Percentiles rank a stretch among this genome's conserved stretches.
phyloP scores from a whole-genome alignment of 2,888 invertebrate species.

The Drosophila tripunctata region DNA sequence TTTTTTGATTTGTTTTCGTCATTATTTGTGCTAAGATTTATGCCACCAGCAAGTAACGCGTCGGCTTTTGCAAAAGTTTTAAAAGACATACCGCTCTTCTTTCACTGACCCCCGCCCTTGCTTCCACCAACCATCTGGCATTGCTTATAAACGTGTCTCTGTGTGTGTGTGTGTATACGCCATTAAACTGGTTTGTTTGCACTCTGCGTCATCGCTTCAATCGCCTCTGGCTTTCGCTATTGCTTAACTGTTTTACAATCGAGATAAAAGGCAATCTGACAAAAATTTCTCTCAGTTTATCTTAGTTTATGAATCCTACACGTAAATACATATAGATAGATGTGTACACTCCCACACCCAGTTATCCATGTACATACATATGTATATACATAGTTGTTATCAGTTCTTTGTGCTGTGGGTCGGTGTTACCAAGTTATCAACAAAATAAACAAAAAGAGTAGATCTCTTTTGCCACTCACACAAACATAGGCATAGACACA shows the following conservation, averaged over 20 bases:
- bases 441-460: background rate
- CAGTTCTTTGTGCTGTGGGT: constrained; percentile 13
- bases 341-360: background rate
- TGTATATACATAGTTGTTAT: constrained; percentile 21
- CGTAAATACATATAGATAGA: background rate
- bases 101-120: background rate
- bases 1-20: constrained; percentile 14
- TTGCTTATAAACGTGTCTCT: no score
- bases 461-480: background rate
- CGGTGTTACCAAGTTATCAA: constrained; percentile 21
- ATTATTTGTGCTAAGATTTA: constrained; percentile 49
- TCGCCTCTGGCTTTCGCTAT: constrained; percentile 20
- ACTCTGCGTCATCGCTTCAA: constrained; percentile 38
- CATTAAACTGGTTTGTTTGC: constrained; percentile 72
- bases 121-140: background rate
- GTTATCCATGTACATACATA: background rate
- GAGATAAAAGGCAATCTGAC: constrained; percentile 33
- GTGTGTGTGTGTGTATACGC: constrained; percentile 32
- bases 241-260: constrained; percentile 21
- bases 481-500: background rate
- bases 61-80: constrained; percentile 67
- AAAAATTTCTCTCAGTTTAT: constrained; percentile 19
- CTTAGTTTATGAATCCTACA: constrained; percentile 10
- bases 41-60: constrained; percentile 26
- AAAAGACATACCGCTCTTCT: constrained; percentile 53